Percentiles rank a stretch among this genome's conserved stretches.
These are phyloP conservation scores for Vidua chalybeata DNA, from an alignment of 2,113 vertebrate genomes.

Conservation along the genomic window DNA sequence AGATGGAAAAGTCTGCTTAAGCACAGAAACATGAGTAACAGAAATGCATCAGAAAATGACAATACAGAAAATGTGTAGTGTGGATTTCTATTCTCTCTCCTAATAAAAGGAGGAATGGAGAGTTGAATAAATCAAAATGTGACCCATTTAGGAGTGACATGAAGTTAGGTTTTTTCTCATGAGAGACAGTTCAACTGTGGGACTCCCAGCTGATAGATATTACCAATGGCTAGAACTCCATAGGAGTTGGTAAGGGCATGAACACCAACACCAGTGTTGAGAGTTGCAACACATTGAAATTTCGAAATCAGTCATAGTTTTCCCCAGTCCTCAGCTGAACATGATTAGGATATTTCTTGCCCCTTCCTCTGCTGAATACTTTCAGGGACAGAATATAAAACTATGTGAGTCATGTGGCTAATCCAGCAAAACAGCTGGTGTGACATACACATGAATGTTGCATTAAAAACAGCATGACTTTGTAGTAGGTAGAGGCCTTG, in stretches of 20 bases:
- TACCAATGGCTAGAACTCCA: neutral
- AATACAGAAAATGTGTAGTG: neutral
- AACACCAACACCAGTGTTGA: neutral
- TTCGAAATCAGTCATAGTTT: neutral
- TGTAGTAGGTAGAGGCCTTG: neutral
- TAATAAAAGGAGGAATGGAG: neutral
- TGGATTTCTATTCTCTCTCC: neutral
- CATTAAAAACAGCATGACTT: neutral
- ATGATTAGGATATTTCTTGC: neutral
- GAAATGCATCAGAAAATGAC: neutral
- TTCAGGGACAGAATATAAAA: neutral
- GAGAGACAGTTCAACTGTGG: neutral
- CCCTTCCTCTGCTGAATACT: neutral
- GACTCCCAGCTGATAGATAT: neutral
- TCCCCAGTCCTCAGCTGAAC: neutral
- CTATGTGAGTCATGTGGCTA: neutral
- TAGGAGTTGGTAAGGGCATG: neutral
- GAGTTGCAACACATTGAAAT: neutral
- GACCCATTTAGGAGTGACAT: neutral
- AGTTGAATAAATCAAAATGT: neutral
- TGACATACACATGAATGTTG: neutral
- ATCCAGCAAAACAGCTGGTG: neutral
- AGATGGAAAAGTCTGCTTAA: neutral
- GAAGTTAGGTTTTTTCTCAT: neutral
- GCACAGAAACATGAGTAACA: neutral